phyloP scores from a whole-genome alignment of 2,113 vertebrate species.

The Suncus etruscus region DNA sequence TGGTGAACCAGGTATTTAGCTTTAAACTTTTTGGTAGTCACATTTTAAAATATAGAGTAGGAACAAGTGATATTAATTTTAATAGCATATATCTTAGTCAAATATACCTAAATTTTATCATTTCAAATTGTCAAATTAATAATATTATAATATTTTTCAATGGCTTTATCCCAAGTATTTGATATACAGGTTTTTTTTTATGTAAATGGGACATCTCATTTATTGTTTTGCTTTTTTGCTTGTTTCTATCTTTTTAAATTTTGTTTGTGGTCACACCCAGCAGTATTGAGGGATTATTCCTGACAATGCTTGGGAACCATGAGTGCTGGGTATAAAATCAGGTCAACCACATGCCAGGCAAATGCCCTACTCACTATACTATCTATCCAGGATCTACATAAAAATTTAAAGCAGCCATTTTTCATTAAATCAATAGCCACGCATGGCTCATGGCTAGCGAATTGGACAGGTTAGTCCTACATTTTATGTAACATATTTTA shows the following conservation, averaged over 20 bases:
- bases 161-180: neutral
- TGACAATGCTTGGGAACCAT: too few relatives aligned
- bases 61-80: constrained; percentile 25
- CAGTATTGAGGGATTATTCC: too few relatives aligned
- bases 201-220: neutral
- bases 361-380: neutral
- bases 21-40: constrained; percentile 19
- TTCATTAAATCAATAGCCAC: neutral
- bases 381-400: too few relatives aligned
- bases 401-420: neutral
- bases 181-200: neutral
- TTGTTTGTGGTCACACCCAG: too few relatives aligned
- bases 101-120: neutral
- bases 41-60: constrained; percentile 38
- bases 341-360: neutral
- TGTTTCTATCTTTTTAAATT: too few relatives aligned
- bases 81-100: neutral
- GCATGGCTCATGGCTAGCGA: too few relatives aligned
- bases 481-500: neutral
- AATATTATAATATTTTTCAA: neutral
- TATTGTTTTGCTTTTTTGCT: too few relatives aligned
- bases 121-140: neutral
- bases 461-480: neutral
- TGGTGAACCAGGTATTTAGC: neutral
- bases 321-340: too few relatives aligned